Conservation (phyloP, 2,797 vertebrate species). For the Alectoris magna region DNA sequence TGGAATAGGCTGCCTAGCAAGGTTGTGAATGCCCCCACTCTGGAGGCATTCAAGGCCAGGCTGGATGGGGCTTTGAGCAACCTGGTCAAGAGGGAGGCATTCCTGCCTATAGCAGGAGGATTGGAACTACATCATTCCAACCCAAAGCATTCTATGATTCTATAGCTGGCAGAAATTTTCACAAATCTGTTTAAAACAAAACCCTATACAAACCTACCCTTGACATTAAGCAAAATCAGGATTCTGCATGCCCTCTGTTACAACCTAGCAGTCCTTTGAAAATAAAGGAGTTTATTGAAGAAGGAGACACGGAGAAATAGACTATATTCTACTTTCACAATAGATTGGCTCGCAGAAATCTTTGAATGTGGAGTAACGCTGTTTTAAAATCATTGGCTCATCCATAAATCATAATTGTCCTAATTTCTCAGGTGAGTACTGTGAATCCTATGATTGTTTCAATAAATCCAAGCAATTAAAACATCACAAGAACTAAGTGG, state of each 20-base stretch:
- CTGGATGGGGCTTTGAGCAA: no score
- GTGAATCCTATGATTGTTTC: conserved; percentile 61
- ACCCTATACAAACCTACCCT: neutral
- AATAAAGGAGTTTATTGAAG: neutral
- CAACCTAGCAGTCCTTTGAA: neutral
- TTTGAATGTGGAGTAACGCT: conserved; percentile 33
- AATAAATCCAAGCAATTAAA: conserved; percentile 78
- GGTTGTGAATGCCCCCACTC: no score
- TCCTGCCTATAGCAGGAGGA: no score
- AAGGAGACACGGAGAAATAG: conserved; percentile 15
- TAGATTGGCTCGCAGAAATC: conserved; percentile 17
- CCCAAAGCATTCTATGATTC: no score
- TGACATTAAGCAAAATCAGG: neutral
- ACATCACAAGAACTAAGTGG: conserved; percentile 72
- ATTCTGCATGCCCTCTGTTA: neutral
- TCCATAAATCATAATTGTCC: conserved; percentile 13
- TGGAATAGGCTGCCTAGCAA: no score
- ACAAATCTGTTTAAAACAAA: neutral
- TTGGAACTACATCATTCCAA: no score
- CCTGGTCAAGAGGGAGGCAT: no score
- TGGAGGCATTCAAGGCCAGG: no score
- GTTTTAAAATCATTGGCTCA: neutral
- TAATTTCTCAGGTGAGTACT: conserved; percentile 61
- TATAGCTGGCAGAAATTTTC: neutral
- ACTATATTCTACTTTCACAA: conserved; percentile 1